A percentile compares a stretch with the other conserved stretches of the same genome.
These are phyloP conservation scores for Thomomys bottae DNA, from an alignment of 2,113 vertebrate genomes.

Conservation along the genomic window DNA sequence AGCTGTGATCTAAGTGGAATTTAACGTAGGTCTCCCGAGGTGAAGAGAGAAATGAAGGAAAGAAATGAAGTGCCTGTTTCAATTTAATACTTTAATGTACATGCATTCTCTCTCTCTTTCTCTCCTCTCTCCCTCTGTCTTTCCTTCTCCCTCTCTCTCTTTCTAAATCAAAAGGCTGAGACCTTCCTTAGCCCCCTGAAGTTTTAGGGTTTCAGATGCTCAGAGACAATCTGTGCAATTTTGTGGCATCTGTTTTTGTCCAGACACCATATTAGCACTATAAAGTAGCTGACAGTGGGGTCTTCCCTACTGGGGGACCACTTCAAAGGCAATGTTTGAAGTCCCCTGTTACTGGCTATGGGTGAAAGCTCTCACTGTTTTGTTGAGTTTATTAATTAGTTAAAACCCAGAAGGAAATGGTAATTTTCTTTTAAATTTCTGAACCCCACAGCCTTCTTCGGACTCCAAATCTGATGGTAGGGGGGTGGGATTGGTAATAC, in stretches of 20 bases:
- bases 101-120: background rate
- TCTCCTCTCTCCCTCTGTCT: slow-evolving; percentile 14
- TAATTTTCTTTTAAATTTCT: slow-evolving; percentile 54
- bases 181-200: slow-evolving; percentile 71
- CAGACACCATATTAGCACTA: slow-evolving; percentile 75
- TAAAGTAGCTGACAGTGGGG: slow-evolving; percentile 66
- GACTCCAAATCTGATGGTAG: background rate
- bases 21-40: slow-evolving; percentile 75
- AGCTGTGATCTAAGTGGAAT: slow-evolving; percentile 67
- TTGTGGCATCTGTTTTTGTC: slow-evolving; percentile 71
- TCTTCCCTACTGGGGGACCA: slow-evolving; percentile 31
- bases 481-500: background rate
- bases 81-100: slow-evolving; percentile 72
- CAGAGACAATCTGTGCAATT: slow-evolving; percentile 61
- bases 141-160: slow-evolving; percentile 21
- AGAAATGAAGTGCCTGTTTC: slow-evolving; percentile 78
- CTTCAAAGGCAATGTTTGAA: slow-evolving; percentile 69
- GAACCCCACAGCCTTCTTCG: background rate
- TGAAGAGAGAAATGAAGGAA: slow-evolving; percentile 70
- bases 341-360: slow-evolving; percentile 61
- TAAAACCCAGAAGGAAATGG: slow-evolving; percentile 55
- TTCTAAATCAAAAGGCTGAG: slow-evolving; percentile 56
- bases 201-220: slow-evolving; percentile 72
- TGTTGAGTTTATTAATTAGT: slow-evolving; percentile 72
- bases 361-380: slow-evolving; percentile 51